A percentile compares a stretch with the other conserved stretches of the same genome.
phyloP scores from a whole-genome alignment of 37 sponge, comb jelly and placozoan species.

The Aplysina aerophoba region DNA sequence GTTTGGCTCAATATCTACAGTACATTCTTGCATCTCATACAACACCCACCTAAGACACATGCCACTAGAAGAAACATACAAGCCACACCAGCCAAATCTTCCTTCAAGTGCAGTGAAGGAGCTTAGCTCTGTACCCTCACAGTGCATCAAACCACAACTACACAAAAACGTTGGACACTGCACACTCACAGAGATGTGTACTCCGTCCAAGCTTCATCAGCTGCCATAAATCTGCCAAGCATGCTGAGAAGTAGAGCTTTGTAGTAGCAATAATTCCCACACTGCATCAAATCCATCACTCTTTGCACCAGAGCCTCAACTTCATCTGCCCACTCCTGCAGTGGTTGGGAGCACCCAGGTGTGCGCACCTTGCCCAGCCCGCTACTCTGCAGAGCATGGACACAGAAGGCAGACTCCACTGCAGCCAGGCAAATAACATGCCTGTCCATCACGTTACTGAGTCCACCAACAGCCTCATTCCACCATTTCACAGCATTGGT shows the following conservation, averaged over 20 bases:
- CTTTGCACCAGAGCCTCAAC: neutral
- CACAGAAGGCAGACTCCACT: neutral
- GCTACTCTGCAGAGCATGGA: constrained; percentile 15
- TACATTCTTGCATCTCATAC: too few relatives aligned
- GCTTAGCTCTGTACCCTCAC: too few relatives aligned
- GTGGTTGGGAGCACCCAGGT: neutral
- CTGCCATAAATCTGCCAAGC: neutral
- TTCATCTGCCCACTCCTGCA: constrained; percentile 12
- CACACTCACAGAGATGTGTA: neutral
- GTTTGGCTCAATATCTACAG: too few relatives aligned
- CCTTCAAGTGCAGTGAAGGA: too few relatives aligned
- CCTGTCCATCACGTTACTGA: neutral
- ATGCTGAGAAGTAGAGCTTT: neutral
- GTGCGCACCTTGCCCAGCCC: neutral
- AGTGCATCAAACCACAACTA: too few relatives aligned
- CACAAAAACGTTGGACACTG: too few relatives aligned
- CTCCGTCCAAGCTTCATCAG: neutral
- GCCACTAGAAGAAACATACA: too few relatives aligned
- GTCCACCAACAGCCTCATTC: neutral
- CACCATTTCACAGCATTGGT: constrained; percentile 1
- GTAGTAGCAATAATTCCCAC: neutral
- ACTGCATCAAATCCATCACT: too few relatives aligned
- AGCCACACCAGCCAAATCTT: too few relatives aligned
- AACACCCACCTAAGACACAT: too few relatives aligned
- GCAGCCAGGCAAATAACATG: neutral